phyloP scores from a whole-genome alignment of 1,140 invertebrate genomes.

The Harlomillsia oculata region DNA sequence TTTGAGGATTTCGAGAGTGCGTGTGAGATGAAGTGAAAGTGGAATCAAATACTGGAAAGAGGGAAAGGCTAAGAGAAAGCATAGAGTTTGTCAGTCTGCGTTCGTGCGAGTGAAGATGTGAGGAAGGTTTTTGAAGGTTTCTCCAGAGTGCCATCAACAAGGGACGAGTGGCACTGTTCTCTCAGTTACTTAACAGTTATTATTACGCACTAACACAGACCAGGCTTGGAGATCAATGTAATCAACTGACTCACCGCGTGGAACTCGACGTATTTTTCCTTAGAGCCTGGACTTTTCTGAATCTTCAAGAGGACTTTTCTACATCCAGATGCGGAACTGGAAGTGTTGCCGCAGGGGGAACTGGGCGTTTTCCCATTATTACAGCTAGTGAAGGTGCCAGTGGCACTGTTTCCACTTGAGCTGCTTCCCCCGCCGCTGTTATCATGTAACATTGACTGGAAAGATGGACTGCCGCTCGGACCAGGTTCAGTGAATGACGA shows the following conservation, averaged over 20 bases:
- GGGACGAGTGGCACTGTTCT: no score
- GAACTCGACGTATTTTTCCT: conserved; percentile 66
- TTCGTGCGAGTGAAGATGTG: no score
- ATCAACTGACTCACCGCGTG: conserved; percentile 45
- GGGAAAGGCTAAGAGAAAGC: no score
- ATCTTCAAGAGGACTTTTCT: conserved; percentile 54
- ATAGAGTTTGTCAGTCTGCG: no score
- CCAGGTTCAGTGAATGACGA: not conserved
- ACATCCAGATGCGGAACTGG: conserved; percentile 8
- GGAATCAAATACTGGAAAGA: no score
- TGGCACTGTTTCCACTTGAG: not conserved
- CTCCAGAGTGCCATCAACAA: no score
- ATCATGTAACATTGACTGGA: not conserved
- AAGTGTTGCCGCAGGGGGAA: conserved; percentile 1
- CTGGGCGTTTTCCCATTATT: not conserved
- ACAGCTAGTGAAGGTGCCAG: not conserved
- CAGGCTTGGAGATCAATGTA: not conserved
- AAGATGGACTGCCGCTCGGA: not conserved
- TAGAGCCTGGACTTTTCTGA: conserved; percentile 57
- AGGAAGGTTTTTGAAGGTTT: no score
- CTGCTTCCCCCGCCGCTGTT: not conserved
- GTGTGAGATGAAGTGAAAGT: no score
- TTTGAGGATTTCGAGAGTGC: no score
- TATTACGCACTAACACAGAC: no score
- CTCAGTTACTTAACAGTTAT: no score